Conservation (phyloP, 2,888 invertebrate species). For the Theretra japonica region DNA sequence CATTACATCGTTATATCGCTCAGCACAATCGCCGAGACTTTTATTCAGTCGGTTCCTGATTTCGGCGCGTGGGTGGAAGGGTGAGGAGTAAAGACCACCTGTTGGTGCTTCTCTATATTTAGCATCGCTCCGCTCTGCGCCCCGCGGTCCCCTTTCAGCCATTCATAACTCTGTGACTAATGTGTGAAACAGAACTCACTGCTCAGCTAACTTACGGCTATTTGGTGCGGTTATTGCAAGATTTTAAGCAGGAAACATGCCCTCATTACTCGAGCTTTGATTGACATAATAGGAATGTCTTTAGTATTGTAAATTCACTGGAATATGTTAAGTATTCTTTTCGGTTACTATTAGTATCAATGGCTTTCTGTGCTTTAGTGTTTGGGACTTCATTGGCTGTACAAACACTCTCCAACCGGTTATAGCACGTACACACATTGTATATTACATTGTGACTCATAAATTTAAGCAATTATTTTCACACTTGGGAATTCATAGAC, state of each 20-base stretch:
- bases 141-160: conserved; percentile 56
- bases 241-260: conserved; percentile 11
- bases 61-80: conserved; percentile 57
- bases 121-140: conserved; percentile 53
- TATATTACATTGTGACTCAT: conserved; percentile 19
- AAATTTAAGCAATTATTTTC: conserved; percentile 11
- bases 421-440: neutral
- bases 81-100: conserved; percentile 69
- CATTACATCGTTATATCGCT: neutral
- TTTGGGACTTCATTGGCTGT: neutral
- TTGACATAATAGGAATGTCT: neutral
- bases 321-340: neutral
- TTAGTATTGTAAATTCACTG: neutral
- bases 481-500: conserved; percentile 13
- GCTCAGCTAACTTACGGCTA: conserved; percentile 42
- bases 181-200: conserved; percentile 64
- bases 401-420: neutral
- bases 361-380: too few relatives aligned
- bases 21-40: conserved; percentile 15
- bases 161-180: conserved; percentile 81
- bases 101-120: conserved; percentile 76
- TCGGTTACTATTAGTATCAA: neutral
- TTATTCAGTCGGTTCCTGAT: conserved; percentile 26
- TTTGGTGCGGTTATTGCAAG: neutral
- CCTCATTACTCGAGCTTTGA: neutral